Conservation (phyloP, 2,888 invertebrate species). For the Pelosia muscerda region DNA sequence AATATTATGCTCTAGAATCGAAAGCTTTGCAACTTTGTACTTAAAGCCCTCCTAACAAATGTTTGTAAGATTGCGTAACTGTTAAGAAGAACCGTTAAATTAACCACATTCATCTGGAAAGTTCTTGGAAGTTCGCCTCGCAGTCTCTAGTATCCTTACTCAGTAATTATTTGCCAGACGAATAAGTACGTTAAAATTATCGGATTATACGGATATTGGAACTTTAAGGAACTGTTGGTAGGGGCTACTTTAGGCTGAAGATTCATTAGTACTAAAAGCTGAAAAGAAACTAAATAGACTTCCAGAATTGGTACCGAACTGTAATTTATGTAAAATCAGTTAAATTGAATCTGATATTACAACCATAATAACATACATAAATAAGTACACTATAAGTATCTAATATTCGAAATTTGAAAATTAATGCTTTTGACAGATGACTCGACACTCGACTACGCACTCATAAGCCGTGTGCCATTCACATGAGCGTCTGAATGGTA, state of each 20-base stretch:
- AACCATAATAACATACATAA: not conserved
- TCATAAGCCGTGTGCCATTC: too few relatives aligned
- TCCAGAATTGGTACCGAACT: conserved; percentile 24
- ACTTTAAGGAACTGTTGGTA: conserved; percentile 25
- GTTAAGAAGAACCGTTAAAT: conserved; percentile 72
- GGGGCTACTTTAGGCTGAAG: conserved; percentile 21
- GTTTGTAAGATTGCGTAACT: conserved; percentile 68
- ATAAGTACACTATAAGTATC: not conserved
- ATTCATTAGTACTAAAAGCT: conserved; percentile 20
- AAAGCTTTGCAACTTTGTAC: conserved; percentile 53
- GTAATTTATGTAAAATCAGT: not conserved
- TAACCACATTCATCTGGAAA: conserved; percentile 77
- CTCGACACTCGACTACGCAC: too few relatives aligned
- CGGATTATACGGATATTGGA: conserved; percentile 17
- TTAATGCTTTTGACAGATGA: too few relatives aligned
- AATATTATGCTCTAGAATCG: conserved; percentile 38
- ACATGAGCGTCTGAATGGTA: too few relatives aligned
- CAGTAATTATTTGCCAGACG: conserved; percentile 59
- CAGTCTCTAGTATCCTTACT: conserved; percentile 63
- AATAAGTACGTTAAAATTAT: conserved; percentile 27
- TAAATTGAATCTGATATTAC: not conserved
- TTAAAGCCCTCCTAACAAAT: conserved; percentile 60
- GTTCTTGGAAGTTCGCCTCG: conserved; percentile 70
- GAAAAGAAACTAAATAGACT: conserved; percentile 31
- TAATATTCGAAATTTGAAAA: too few relatives aligned